Conservation (phyloP, 2,888 invertebrate species). For the Nemurella pictetii region DNA sequence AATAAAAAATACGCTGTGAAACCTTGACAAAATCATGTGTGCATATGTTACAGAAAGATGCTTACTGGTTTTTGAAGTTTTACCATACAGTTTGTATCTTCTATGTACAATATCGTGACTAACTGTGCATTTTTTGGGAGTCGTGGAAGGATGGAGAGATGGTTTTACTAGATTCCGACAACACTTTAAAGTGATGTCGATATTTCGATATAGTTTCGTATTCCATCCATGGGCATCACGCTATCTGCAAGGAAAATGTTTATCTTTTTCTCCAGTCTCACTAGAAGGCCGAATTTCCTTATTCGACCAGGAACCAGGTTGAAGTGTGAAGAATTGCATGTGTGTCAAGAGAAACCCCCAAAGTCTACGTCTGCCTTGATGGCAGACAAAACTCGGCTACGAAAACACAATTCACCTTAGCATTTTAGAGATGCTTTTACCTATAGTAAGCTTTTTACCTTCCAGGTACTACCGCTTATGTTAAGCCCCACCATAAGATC, state of each 20-base stretch:
- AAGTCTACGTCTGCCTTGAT: not conserved
- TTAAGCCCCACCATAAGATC: no score
- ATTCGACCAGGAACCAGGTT: no score
- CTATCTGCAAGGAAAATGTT: not conserved
- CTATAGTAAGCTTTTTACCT: not conserved
- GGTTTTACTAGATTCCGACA: not conserved
- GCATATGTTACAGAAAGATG: not conserved
- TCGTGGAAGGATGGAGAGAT: not conserved
- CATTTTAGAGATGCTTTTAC: not conserved
- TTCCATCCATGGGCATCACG: not conserved
- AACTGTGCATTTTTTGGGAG: not conserved
- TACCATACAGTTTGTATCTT: not conserved
- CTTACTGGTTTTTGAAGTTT: not conserved
- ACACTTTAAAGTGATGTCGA: not conserved
- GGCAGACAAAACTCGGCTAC: not conserved
- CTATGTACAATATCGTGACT: not conserved
- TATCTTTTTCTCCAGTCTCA: not conserved
- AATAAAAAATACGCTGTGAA: not conserved
- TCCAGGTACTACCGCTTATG: not conserved
- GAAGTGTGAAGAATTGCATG: not conserved
- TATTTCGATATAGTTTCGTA: not conserved
- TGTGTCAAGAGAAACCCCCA: not conserved
- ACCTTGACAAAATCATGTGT: constrained; percentile 19
- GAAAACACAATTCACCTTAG: not conserved
- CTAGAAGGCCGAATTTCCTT: not conserved